Evolutionary conservation across 2,888 invertebrate genomes (phyloP).

Genomic region (Calameuta idolon): DNA sequence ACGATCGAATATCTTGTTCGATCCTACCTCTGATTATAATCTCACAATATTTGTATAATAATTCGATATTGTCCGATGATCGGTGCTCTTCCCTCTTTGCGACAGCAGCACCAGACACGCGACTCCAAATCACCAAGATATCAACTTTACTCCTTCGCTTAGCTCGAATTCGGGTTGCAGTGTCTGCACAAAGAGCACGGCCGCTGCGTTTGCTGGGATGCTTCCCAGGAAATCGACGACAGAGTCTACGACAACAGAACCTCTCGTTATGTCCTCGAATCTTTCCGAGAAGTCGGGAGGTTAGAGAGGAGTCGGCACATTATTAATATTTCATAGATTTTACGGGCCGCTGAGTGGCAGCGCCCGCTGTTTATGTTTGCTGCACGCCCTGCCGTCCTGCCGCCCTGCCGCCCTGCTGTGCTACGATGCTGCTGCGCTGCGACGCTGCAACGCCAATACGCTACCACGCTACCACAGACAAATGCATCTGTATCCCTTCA

Average conservation of each 20-base stretch:
- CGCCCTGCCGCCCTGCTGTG: not conserved
- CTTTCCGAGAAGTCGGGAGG: too few species aligned
- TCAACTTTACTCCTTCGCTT: too few species aligned
- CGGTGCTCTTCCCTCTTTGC: not conserved
- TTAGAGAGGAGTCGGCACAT: constrained; percentile 19
- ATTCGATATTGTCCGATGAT: not conserved
- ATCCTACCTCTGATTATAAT: constrained; percentile 21
- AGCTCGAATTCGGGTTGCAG: too few species aligned
- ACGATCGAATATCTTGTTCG: constrained; percentile 3
- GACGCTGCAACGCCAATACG: too few species aligned
- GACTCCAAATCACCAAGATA: not conserved
- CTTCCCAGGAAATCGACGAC: too few species aligned
- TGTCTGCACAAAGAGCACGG: too few species aligned
- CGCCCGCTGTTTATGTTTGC: constrained; percentile 38
- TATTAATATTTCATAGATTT: constrained; percentile 54
- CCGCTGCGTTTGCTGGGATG: too few species aligned
- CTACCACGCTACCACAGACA: too few species aligned
- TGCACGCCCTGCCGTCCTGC: not conserved
- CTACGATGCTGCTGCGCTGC: not conserved
- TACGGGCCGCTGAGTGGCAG: constrained; percentile 51
- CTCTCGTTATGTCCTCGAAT: too few species aligned
- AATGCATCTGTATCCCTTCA: constrained; percentile 15
- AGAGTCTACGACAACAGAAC: too few species aligned
- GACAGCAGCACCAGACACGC: not conserved
- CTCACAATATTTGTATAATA: constrained; percentile 24